Percentiles rank a stretch among this genome's conserved stretches.
These are phyloP conservation scores for Drosophila neonasuta DNA, from an alignment of 2,888 invertebrate species.

Conservation along the genomic window DNA sequence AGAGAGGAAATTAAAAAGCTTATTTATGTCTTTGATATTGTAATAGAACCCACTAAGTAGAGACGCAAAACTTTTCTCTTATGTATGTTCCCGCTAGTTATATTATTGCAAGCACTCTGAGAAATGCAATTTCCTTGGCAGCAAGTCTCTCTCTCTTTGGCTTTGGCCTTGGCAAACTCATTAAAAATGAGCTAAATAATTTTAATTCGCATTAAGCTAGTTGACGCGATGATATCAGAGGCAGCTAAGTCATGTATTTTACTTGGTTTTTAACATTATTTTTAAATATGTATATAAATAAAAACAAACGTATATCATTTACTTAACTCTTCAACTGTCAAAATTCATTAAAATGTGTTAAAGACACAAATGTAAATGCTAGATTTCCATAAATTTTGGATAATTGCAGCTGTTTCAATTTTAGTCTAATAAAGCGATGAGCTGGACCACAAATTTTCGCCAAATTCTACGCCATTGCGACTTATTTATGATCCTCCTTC, in stretches of 20 bases:
- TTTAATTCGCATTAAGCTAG: neutral
- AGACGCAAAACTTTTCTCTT: slow-evolving; percentile 17
- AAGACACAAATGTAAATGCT: too few species aligned
- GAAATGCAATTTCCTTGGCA: neutral
- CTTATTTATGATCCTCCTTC: slow-evolving; percentile 12
- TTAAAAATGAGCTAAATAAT: neutral
- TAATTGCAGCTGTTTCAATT: neutral
- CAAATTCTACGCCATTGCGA: neutral
- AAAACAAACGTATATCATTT: too few species aligned
- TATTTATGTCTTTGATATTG: slow-evolving; percentile 56
- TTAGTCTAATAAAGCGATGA: neutral
- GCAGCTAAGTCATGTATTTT: neutral
- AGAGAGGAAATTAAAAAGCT: slow-evolving; percentile 66
- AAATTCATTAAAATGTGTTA: too few species aligned
- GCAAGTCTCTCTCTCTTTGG: neutral
- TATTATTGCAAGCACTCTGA: neutral
- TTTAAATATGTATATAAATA: too few species aligned
- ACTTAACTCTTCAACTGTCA: too few species aligned
- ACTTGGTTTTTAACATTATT: too few species aligned
- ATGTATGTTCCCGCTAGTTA: neutral
- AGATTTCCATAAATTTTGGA: neutral
- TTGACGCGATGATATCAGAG: neutral
- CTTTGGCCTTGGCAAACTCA: neutral
- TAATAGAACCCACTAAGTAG: slow-evolving; percentile 5
- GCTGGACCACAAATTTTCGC: neutral